Conservation (phyloP, 2,113 vertebrate genomes). For the Percopsis transmontana region DNA sequence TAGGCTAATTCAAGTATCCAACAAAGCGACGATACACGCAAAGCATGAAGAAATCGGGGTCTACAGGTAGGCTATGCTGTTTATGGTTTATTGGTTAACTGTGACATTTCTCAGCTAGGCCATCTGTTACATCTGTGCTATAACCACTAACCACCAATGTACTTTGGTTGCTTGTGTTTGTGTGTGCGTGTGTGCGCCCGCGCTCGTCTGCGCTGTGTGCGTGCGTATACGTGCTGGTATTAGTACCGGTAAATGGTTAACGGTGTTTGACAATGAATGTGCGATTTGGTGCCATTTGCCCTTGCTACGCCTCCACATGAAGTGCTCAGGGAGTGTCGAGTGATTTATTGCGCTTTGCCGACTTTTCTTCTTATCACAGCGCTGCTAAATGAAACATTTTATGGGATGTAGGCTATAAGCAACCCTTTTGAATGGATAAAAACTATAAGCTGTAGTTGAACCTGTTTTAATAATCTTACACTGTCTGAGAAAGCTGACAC, state of each 20-base stretch:
- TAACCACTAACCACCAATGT: too few species aligned
- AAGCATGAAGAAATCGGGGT: conserved; percentile 66
- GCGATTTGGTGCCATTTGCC: not conserved
- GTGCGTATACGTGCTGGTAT: too few species aligned
- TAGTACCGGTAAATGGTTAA: conserved; percentile 14
- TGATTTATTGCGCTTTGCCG: not conserved
- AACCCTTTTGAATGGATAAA: not conserved
- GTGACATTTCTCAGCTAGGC: not conserved
- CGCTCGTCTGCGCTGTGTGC: too few species aligned
- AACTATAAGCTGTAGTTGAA: too few species aligned
- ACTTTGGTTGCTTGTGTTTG: too few species aligned
- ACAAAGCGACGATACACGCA: conserved; percentile 5
- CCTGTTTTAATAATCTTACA: too few species aligned
- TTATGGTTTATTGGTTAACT: not conserved
- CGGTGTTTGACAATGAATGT: not conserved
- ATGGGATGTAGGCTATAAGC: not conserved
- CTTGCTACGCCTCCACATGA: not conserved
- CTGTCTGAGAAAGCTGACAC: conserved; percentile 9
- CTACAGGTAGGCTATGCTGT: conserved; percentile 50
- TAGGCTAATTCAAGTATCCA: too few species aligned
- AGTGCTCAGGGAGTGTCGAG: not conserved
- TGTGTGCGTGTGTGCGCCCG: too few species aligned
- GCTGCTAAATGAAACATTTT: not conserved
- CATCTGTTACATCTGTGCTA: not conserved
- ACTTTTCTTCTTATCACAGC: not conserved